Conservation (phyloP, 2,797 vertebrate species). For the Rhinophrynus dorsalis region DNA sequence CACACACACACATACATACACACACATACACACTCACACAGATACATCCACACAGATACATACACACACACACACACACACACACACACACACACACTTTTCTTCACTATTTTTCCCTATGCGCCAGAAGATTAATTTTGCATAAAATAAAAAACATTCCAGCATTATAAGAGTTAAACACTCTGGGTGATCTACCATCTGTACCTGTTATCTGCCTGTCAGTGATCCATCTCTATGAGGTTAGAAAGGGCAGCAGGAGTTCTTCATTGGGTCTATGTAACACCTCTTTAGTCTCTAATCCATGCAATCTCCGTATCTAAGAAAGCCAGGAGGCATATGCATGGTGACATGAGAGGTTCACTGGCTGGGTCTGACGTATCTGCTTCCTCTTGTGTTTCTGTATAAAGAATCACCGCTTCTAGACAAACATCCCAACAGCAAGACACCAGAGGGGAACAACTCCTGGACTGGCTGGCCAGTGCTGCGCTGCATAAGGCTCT, state of each 20-base stretch:
- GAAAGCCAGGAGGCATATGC: constrained; percentile 36
- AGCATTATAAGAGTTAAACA: constrained; percentile 22
- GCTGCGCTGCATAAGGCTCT: not conserved
- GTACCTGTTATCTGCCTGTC: constrained; percentile 41
- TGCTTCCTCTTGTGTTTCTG: constrained; percentile 57
- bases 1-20: too few relatives aligned
- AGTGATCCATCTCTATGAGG: constrained; percentile 31
- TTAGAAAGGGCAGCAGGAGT: constrained; percentile 15
- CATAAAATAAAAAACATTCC: too few relatives aligned
- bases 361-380: constrained; percentile 56
- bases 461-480: constrained; percentile 13
- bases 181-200: constrained; percentile 9
- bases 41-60: too few relatives aligned
- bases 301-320: constrained; percentile 18
- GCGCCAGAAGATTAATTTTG: too few relatives aligned
- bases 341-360: constrained; percentile 45
- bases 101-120: too few relatives aligned
- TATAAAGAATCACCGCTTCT: constrained; percentile 61
- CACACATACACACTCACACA: too few relatives aligned
- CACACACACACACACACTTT: too few relatives aligned
- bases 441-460: constrained; percentile 7
- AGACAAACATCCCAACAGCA: constrained; percentile 55
- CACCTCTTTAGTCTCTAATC: not conserved
- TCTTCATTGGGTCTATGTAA: too few relatives aligned
- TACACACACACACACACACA: too few relatives aligned